Conservation (phyloP, 23 tunicate genomes). For the Trididemnum clinides region DNA sequence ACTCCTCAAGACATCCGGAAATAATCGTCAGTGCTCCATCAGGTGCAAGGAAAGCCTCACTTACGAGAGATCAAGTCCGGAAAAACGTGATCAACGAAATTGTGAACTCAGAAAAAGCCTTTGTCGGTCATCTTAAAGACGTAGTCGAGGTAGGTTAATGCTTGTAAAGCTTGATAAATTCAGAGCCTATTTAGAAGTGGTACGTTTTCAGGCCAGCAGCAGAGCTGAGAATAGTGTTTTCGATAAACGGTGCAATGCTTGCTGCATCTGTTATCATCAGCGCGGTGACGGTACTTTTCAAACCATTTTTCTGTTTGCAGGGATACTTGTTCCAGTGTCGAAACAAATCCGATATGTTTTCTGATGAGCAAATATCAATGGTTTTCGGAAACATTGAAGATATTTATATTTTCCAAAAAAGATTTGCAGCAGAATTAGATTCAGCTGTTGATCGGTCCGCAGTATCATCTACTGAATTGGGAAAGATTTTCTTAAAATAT, state of each 20-base stretch:
- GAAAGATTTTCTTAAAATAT: conserved; percentile 64
- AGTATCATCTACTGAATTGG: conserved; percentile 44
- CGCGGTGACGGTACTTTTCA: no score
- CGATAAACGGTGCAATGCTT: no score
- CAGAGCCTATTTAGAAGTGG: no score
- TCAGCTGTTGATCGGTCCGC: conserved; percentile 30
- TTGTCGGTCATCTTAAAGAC: conserved; percentile 80
- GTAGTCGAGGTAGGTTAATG: conserved; percentile 73
- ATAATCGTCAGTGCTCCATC: conserved; percentile 22
- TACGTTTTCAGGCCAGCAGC: no score
- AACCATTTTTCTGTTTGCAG: conserved; percentile 36
- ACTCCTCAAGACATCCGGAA: conserved; percentile 20
- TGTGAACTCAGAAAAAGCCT: conserved; percentile 74
- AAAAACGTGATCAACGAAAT: conserved; percentile 86
- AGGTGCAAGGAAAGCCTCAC: background rate
- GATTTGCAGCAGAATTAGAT: conserved; percentile 63
- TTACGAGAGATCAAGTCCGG: conserved; percentile 50
- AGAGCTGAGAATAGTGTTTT: no score
- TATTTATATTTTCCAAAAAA: conserved; percentile 68
- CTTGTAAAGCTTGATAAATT: no score
- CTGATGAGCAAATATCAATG: conserved; percentile 53
- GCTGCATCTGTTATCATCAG: no score
- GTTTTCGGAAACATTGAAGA: conserved; percentile 91
- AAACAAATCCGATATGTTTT: conserved; percentile 68
- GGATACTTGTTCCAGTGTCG: conserved; percentile 80